Evolutionary conservation across 2,797 vertebrate species (phyloP), one percentile per base, ranked within the genome.

Genomic region (Rhynchonycteris naso): DNA sequence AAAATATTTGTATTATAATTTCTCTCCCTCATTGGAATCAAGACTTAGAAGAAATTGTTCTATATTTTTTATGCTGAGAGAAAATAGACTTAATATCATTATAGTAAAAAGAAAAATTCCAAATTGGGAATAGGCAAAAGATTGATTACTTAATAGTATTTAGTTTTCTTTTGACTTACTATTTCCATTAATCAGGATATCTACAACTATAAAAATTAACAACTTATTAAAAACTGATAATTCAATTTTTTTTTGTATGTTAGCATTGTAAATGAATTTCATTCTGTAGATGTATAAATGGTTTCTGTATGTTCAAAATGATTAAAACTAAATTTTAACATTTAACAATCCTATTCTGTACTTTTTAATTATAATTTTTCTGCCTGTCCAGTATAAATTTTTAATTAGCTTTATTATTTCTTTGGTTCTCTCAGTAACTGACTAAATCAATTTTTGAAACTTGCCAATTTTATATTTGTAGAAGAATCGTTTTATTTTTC

Each of bases 81-180:
- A 84, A 95, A 95, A 80, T 82, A 28, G 83, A 74, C 59, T 71
- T 81, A 94, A 86, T 19, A 90, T 79, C 35, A 94, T 28, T 13
- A 84, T 7, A 86, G 10, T 75, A 58, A 68, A 79, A 87, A 52
- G 22, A 58, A 74, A 96, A 91, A 58, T 61, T 4, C 4, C 22
- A 43, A 65, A 79, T 12, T 78, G 83, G 15, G 30, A 74, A 83
- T n/a, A 88, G 9, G 68, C 43, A 56, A 84, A 80, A 68, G 8
- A 21, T 52, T 92, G 35, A 87, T 90, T 79, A 24, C 43, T 56
- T 87, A 58, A 82, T 22, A 6, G 18, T 52, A 68, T 56, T 11
- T 16, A 61, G 56, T 50, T 85, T 78, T 90, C n/a, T 87, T 79
- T 92, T 65, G 63, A 68, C 1, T 59, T 52, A 71, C 2, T 56